phyloP scores from a whole-genome alignment of 2,113 vertebrate genomes.

The Xiphophorus maculatus region DNA sequence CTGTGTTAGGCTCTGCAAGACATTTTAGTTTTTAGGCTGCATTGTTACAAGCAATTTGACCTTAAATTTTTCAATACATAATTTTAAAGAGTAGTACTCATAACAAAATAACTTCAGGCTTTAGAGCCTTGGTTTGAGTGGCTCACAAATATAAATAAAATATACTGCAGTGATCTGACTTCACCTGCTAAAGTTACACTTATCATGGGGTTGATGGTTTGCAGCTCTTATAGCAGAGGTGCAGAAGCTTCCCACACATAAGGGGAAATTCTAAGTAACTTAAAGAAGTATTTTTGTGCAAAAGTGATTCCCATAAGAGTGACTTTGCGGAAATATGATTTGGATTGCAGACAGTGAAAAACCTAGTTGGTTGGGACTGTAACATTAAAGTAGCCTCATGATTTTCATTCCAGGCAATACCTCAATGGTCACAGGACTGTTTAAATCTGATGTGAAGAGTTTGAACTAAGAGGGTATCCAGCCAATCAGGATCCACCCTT shows the following conservation, averaged over 20 bases:
- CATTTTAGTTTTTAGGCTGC: background rate
- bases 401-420: background rate
- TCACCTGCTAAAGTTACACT: background rate
- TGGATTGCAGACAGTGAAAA: background rate
- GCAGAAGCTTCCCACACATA: background rate
- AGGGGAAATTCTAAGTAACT: background rate
- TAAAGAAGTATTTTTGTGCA: background rate
- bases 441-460: background rate
- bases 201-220: background rate
- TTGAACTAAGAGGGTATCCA: too few relatives aligned
- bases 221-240: background rate
- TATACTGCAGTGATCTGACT: background rate
- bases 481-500: background rate
- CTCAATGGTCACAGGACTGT: background rate
- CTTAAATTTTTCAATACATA: too few relatives aligned
- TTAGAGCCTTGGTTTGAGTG: too few relatives aligned
- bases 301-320: background rate
- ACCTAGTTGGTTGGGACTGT: background rate
- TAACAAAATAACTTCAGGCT: too few relatives aligned
- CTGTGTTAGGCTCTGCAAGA: background rate
- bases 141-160: background rate
- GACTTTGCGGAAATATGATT: background rate
- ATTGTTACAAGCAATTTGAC: background rate
- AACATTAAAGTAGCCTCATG: background rate
- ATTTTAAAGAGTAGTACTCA: too few relatives aligned